A percentile compares a stretch with the other conserved stretches of the same genome.
phyloP scores from a whole-genome alignment of 2,797 vertebrate species.

The Aphelocoma californica region DNA sequence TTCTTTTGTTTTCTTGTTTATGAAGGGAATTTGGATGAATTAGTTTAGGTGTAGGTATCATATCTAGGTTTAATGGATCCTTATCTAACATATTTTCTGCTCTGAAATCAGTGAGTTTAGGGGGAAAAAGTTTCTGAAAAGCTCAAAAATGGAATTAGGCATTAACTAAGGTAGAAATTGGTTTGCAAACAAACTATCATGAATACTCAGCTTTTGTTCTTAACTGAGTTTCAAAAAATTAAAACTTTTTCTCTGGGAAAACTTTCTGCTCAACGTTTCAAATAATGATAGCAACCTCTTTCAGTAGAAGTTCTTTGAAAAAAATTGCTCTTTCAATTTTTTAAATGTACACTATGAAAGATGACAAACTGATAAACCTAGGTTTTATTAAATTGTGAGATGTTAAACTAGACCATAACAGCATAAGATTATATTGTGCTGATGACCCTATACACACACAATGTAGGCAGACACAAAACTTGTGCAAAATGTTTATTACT shows the following conservation, averaged over 20 bases:
- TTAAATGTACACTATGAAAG: neutral
- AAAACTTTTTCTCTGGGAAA: neutral
- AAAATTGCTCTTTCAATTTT: neutral
- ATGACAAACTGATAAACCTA: neutral
- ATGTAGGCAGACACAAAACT: neutral
- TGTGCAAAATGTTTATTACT: neutral
- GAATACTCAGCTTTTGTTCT: neutral
- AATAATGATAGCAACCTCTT: neutral
- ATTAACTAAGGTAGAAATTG: neutral
- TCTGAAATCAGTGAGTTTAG: neutral
- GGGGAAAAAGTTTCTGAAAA: neutral
- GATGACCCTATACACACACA: neutral
- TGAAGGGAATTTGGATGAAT: neutral
- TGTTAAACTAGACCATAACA: neutral
- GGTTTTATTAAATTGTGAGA: neutral
- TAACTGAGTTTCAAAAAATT: neutral
- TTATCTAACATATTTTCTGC: neutral
- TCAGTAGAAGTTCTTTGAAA: neutral
- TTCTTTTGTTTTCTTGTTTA: neutral
- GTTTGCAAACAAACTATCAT: neutral
- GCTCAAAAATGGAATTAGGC: neutral
- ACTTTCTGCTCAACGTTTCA: neutral
- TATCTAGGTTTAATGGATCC: neutral
- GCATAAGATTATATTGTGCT: rapidly evolving
- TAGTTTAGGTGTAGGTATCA: neutral